Base-by-base conservation (phyloP, 1,140 invertebrate species). In the Pseudomyrmex dendroicus region DNA sequence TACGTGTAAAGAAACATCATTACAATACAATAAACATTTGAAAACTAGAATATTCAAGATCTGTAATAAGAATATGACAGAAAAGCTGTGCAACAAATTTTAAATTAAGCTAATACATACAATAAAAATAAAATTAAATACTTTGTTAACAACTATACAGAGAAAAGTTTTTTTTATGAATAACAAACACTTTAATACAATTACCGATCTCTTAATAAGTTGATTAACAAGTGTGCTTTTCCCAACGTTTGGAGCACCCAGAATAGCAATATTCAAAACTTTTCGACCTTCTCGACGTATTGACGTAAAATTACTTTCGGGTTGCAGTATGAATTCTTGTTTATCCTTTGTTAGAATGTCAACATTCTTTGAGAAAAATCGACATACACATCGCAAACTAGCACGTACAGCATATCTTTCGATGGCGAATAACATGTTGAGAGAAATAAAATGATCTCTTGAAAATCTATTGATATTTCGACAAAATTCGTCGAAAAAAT, bases 191-290 rank as follows among this genome's bases (percentile, higher is more conserved):
- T 68, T 61, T 17, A 0, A 62, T 62, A 72, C 68, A 68, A 35
- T 94, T 95, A 98, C 98, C 91, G 96, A 96, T 94, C 97, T 96
- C 63, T 96, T 95, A 56, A 97, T 95, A 35, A 99, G 95, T 90
- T 96, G 95, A 95, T 99, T 99, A 50, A 98, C 97, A 2, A 99
- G 94, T 1, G 98, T 99, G 94, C 98, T 99, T 94, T 99, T 99
- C 59, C 98, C 98, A 82, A 96, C 96, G 95, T 99, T 99, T 20
- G 98, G 98, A 15, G 96, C 94, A 10, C 98, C 98, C 84, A 99
- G 95, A 46, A 99, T 96, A 7, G 98, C 97, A 46, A 99, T 96
- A 94, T 97, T 97, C 10, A 99, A 93, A 13, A 97, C 91, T 86
- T 91, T 92, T 35, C 44, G 12, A 35, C 15, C 54, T 22, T 89